phyloP scores from a whole-genome alignment of 1,140 invertebrate genomes.

The Bombus breviceps region DNA sequence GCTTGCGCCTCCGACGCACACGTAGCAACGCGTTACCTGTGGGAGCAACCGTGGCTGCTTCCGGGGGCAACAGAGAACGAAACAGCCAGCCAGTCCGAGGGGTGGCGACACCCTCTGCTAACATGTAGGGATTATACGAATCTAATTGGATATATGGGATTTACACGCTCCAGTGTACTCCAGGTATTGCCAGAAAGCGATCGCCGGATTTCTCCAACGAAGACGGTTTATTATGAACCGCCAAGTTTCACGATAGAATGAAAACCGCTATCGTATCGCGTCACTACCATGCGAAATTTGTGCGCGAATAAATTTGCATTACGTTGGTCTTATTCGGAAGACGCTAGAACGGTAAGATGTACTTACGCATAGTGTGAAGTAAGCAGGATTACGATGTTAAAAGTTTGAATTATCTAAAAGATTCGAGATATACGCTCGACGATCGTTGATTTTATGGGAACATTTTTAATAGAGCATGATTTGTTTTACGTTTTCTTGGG shows the following conservation, averaged over 20 bases:
- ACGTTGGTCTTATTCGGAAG: not conserved
- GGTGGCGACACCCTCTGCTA: slow-evolving; percentile 71
- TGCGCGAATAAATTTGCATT: not conserved
- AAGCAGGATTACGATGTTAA: no score
- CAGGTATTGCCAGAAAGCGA: slow-evolving; percentile 62
- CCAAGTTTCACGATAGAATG: slow-evolving; percentile 20
- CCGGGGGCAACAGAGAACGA: slow-evolving; percentile 50
- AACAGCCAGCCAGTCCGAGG: slow-evolving; percentile 49
- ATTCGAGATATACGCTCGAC: no score
- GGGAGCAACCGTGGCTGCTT: slow-evolving; percentile 25
- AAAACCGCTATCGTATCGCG: not conserved
- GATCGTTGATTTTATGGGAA: not conserved
- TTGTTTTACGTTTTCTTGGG: no score
- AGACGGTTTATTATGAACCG: slow-evolving; percentile 40
- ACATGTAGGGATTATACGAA: slow-evolving; percentile 78
- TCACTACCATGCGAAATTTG: no score
- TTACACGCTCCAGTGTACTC: slow-evolving; percentile 68
- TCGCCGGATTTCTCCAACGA: slow-evolving; percentile 60
- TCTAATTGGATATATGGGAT: slow-evolving; percentile 82
- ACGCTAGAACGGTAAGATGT: not conserved
- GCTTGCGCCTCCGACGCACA: slow-evolving; percentile 60
- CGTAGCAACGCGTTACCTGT: slow-evolving; percentile 42
- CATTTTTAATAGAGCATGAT: not conserved
- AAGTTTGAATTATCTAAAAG: not conserved
- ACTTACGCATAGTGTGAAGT: no score